A percentile compares a stretch with the other conserved stretches of the same genome.
Evolutionary conservation across 2,888 invertebrate species (phyloP).

Genomic region (Aplocera efformata): DNA sequence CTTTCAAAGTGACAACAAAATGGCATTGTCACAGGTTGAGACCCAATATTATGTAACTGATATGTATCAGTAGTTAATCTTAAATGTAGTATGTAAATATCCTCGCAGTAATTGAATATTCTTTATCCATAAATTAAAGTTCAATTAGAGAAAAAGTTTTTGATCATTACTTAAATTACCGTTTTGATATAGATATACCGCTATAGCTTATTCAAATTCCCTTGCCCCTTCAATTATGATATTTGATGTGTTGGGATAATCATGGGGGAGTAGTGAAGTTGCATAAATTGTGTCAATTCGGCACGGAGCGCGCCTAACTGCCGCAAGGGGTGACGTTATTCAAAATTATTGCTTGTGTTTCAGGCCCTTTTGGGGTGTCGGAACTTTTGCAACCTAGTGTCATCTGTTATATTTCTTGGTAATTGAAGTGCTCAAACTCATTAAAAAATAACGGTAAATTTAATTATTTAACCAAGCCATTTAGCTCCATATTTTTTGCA

Average conservation of each 20-base stretch:
- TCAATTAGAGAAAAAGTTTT: background rate
- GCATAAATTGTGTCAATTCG: conserved; percentile 78
- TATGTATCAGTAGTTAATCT: too few species aligned
- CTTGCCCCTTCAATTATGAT: conserved; percentile 60
- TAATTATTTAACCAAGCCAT: too few species aligned
- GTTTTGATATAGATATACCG: conserved; percentile 4
- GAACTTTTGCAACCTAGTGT: conserved; percentile 6
- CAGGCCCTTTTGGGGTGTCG: conserved; percentile 13
- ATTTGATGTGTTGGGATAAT: conserved; percentile 60
- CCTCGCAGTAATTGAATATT: too few species aligned
- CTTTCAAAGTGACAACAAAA: too few species aligned
- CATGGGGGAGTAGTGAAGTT: conserved; percentile 50
- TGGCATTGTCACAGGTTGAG: too few species aligned
- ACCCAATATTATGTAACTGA: too few species aligned
- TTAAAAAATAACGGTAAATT: too few species aligned
- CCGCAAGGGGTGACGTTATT: conserved; percentile 27
- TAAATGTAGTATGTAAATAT: too few species aligned
- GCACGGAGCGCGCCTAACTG: conserved; percentile 44
- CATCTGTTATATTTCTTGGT: too few species aligned
- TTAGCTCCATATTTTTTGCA: too few species aligned
- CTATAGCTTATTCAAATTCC: conserved; percentile 25
- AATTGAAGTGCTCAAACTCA: too few species aligned
- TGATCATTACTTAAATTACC: conserved; percentile 2
- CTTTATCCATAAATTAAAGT: too few species aligned
- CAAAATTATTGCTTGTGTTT: conserved; percentile 34